Conservation (phyloP, 2,797 vertebrate genomes). For the Dipus sagitta region DNA sequence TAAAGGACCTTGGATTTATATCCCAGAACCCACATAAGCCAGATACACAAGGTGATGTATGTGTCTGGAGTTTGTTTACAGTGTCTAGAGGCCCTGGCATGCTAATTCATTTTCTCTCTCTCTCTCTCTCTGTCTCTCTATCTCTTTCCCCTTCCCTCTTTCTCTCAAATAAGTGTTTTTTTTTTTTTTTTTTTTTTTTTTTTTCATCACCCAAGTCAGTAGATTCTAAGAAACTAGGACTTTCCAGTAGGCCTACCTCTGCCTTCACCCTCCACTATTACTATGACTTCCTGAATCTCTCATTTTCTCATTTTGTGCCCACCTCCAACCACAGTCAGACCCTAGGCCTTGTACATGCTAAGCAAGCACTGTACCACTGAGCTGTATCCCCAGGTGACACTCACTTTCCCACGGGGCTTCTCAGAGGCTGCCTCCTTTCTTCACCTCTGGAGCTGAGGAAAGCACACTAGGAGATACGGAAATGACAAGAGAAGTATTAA, state of each 20-base stretch:
- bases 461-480: not conserved
- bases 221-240: constrained; percentile 24
- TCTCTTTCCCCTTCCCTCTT: too few species aligned
- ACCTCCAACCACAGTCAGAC: not conserved
- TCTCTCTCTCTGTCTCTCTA: too few species aligned
- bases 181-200: too few species aligned
- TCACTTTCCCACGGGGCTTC: not conserved
- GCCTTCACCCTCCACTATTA: not conserved
- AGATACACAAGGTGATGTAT: too few species aligned
- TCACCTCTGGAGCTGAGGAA: constrained; percentile 28
- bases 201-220: constrained; percentile 12
- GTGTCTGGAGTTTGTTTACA: too few species aligned
- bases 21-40: too few species aligned
- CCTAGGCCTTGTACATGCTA: not conserved
- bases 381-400: constrained; percentile 17
- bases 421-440: constrained; percentile 28
- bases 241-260: constrained; percentile 41
- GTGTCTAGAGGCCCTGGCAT: too few species aligned
- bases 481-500: constrained; percentile 25
- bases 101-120: too few species aligned
- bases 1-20: too few species aligned
- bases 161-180: too few species aligned
- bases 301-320: constrained; percentile 19
- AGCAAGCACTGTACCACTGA: not conserved
- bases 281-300: not conserved